These are phyloP conservation scores for Galbula dea DNA, from an alignment of 2,113 vertebrate genomes.

Conservation along the genomic window DNA sequence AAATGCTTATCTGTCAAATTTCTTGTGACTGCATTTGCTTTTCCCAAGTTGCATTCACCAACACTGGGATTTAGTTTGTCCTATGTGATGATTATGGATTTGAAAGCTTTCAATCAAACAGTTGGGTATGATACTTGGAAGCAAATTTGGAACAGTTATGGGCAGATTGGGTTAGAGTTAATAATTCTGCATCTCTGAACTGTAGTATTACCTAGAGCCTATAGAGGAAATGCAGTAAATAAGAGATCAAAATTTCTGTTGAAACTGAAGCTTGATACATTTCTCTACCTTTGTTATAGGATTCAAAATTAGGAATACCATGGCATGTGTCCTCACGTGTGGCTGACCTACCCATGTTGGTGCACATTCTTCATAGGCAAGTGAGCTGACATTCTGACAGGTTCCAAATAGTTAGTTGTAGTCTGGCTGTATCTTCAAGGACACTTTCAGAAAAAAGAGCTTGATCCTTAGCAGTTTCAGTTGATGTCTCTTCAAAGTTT, in stretches of 20 bases:
- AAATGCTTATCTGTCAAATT: neutral
- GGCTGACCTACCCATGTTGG: neutral
- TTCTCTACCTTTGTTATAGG: neutral
- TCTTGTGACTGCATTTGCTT: neutral
- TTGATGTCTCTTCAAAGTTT: neutral
- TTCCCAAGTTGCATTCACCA: neutral
- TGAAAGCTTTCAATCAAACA: neutral
- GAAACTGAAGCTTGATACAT: neutral
- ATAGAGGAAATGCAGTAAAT: neutral
- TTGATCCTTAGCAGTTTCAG: neutral
- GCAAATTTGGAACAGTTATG: neutral
- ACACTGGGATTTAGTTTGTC: neutral
- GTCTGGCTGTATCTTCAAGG: neutral
- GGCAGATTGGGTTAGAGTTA: neutral
- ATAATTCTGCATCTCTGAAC: neutral
- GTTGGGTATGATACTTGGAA: neutral
- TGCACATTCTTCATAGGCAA: neutral
- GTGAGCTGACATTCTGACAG: neutral
- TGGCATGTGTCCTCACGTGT: neutral
- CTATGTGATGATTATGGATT: neutral
- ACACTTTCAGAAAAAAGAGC: neutral
- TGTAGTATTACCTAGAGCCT: neutral
- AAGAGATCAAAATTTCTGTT: neutral
- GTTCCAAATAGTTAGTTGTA: neutral
- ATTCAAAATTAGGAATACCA: neutral